phyloP scores from a whole-genome alignment of 2,113 vertebrate species.

The Salvelinus namaycush region DNA sequence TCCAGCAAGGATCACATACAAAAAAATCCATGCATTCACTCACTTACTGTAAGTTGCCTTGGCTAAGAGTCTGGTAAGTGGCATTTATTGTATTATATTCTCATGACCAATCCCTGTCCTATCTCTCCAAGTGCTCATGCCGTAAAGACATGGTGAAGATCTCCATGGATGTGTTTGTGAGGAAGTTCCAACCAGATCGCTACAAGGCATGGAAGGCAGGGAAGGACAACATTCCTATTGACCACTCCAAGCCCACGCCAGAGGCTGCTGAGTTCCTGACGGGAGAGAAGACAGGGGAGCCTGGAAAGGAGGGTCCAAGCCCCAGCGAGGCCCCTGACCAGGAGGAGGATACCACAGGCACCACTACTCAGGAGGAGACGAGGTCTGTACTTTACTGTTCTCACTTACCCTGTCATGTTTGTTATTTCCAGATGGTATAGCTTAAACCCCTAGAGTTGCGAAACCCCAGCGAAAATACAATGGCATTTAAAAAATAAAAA shows the following conservation, averaged over 20 bases:
- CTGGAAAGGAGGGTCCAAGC: constrained; percentile 7
- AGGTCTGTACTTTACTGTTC: background rate
- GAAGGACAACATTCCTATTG: constrained; percentile 85
- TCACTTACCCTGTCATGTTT: too few relatives aligned
- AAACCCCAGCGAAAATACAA: too few relatives aligned
- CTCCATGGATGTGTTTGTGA: constrained; percentile 96
- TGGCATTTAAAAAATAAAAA: too few relatives aligned
- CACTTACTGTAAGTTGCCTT: background rate
- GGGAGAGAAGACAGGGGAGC: constrained; percentile 52
- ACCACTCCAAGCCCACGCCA: constrained; percentile 88
- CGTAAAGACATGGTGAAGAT: constrained; percentile 98
- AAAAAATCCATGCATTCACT: too few relatives aligned
- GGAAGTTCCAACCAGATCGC: constrained; percentile 92
- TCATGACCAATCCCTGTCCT: background rate
- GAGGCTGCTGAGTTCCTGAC: constrained; percentile 82
- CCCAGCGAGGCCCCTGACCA: constrained; percentile 7
- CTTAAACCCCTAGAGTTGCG: too few relatives aligned
- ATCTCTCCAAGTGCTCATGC: constrained; percentile 84
- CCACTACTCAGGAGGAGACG: background rate
- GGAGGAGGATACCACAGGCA: background rate
- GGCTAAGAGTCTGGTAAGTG: background rate
- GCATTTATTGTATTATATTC: background rate
- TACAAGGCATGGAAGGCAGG: constrained; percentile 95
- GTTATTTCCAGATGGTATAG: too few relatives aligned
- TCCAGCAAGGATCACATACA: too few relatives aligned